These are phyloP conservation scores for Aegypius monachus DNA, from an alignment of 2,113 vertebrate species.

Conservation along the genomic window DNA sequence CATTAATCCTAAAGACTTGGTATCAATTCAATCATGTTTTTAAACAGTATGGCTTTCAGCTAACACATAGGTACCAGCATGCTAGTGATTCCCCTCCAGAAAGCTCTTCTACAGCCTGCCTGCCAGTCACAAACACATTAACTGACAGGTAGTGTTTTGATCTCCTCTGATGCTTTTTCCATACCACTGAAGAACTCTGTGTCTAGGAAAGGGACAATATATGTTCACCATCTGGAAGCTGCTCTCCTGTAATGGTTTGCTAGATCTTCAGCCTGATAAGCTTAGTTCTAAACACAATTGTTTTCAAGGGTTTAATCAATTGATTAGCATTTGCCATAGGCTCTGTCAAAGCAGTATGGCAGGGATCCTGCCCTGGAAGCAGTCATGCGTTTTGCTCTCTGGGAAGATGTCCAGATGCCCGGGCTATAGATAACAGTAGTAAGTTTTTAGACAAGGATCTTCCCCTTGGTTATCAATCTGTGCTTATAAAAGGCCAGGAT, in stretches of 20 bases:
- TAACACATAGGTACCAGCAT: background rate
- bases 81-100: background rate
- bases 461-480: background rate
- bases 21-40: background rate
- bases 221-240: background rate
- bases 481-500: background rate
- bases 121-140: background rate
- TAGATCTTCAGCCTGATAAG: background rate
- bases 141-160: background rate
- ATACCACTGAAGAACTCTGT: background rate
- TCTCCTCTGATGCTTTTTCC: background rate
- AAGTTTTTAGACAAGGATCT: background rate
- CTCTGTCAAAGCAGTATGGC: background rate
- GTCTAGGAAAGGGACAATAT: background rate
- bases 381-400: background rate
- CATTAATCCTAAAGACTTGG: background rate
- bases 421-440: background rate
- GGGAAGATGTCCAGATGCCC: background rate
- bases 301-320: background rate
- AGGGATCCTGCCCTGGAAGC: background rate
- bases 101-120: background rate
- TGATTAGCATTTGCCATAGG: background rate
- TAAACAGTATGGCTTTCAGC: background rate
- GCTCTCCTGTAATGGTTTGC: background rate
- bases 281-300: background rate